Base-by-base conservation (phyloP, 2,888 invertebrate species). In the Cordilura impudica region DNA sequence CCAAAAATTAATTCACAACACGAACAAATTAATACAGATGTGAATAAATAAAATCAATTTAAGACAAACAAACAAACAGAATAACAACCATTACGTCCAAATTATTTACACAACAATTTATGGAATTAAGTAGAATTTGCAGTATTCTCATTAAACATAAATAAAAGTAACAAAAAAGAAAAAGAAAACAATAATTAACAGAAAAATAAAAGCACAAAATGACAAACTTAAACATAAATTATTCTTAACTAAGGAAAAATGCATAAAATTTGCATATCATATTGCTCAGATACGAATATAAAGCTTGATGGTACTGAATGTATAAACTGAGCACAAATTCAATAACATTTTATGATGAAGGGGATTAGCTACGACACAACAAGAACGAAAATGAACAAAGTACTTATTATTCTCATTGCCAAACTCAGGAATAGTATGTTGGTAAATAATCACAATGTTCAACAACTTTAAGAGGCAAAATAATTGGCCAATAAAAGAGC, bases 261-360 rank as follows among this genome's bases (percentile, higher is more conserved):
- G 75, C 67, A 79, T 67, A 72, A 75, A 79, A 79, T 75, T 79
- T 72, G 67, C 71, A 79, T 79, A 72, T 72, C 63, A 70, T 54
- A 43, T 29, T 53, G 45, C 29, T 43, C 2, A 23, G 18, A 14
- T 12, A 19, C 19, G 23, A 8, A 39, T 31, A 26, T 49, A 70
- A 67, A 53, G 45, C 51, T 47, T 60, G n/a, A 54, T 43, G 49
- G 26, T 26, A 10, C 19, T 66, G 29, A 51, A 54, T 14, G 58
- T 49, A 49, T 54, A 31, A 71, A 51, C 35, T 29, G 14, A 35
- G 18, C 19, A 63, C 51, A 47, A 60, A 45, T 73, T 73, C 56
- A 51, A 63, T 78, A 63, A 51, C 49, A 29, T 26, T 56, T 71
- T 61, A 66, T 61, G 60, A 66, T 65, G 35, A 65, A 54, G 51